A percentile compares a stretch with the other conserved stretches of the same genome.
Evolutionary conservation across 2,113 vertebrate genomes (phyloP).

Genomic region (Zeus faber): DNA sequence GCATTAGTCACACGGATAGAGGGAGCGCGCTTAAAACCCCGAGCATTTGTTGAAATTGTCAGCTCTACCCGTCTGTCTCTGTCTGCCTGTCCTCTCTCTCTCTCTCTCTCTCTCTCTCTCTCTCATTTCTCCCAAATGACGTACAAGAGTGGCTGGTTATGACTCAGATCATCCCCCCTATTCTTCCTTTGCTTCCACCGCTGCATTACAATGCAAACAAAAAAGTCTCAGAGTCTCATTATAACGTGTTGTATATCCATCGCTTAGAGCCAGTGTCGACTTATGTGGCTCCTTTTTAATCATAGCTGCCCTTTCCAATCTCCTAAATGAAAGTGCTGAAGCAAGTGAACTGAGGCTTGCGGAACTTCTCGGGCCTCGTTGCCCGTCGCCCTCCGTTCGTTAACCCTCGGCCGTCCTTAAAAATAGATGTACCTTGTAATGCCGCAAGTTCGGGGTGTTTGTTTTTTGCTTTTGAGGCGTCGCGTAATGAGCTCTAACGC

Average conservation of each 20-base stretch:
- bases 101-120: background rate
- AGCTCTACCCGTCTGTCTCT: background rate
- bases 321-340: constrained; percentile 57
- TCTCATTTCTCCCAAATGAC: background rate
- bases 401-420: constrained; percentile 43
- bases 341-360: constrained; percentile 47
- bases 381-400: constrained; percentile 14
- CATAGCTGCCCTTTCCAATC: constrained; percentile 19
- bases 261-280: constrained; percentile 37
- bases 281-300: constrained; percentile 55
- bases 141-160: constrained; percentile 39
- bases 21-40: constrained; percentile 18
- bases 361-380: constrained; percentile 33
- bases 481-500: constrained; percentile 46
- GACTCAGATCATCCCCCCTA: background rate
- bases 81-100: background rate
- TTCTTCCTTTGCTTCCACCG: no score
- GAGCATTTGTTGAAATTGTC: constrained; percentile 20
- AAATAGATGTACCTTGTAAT: constrained; percentile 60
- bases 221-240: constrained; percentile 35
- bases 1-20: constrained; percentile 51
- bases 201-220: background rate
- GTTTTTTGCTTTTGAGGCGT: constrained; percentile 49
- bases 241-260: constrained; percentile 41
- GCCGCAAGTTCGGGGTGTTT: constrained; percentile 33